Evolutionary conservation across 2,113 vertebrate genomes (phyloP).

Genomic region (Guaruba guarouba): DNA sequence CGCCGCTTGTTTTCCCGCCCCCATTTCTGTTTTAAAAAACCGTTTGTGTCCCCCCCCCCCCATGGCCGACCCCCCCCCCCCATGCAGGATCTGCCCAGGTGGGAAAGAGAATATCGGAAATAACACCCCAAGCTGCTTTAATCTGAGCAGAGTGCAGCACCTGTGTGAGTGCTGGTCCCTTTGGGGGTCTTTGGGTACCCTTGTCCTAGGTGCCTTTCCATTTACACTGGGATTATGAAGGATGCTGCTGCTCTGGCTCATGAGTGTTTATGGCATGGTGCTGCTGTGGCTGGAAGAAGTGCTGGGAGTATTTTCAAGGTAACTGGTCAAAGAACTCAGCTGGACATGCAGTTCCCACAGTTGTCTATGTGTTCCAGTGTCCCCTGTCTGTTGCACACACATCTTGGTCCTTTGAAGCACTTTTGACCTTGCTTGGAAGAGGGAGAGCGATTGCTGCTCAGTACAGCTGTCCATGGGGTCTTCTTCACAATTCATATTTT

Average conservation of each 20-base stretch:
- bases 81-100: neutral
- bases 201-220: neutral
- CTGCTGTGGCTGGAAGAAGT: neutral
- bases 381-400: neutral
- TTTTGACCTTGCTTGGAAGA: neutral
- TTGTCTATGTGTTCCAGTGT: neutral
- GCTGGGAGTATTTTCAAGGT: rapidly evolving
- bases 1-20: too few relatives aligned
- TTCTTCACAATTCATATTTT: rapidly evolving
- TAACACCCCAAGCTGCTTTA: neutral
- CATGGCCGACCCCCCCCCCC: too few relatives aligned
- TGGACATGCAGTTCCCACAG: rapidly evolving
- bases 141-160: rapidly evolving
- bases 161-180: rapidly evolving
- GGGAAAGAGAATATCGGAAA: neutral
- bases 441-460: neutral
- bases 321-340: neutral
- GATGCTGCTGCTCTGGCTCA: neutral
- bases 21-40: too few relatives aligned
- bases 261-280: rapidly evolving
- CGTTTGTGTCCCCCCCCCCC: too few relatives aligned
- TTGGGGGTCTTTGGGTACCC: neutral
- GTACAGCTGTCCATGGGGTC: rapidly evolving
- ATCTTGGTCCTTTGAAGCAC: neutral
- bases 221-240: neutral